Conservation (phyloP, 2,888 invertebrate species). For the Rhagophthalmus giganteus region DNA sequence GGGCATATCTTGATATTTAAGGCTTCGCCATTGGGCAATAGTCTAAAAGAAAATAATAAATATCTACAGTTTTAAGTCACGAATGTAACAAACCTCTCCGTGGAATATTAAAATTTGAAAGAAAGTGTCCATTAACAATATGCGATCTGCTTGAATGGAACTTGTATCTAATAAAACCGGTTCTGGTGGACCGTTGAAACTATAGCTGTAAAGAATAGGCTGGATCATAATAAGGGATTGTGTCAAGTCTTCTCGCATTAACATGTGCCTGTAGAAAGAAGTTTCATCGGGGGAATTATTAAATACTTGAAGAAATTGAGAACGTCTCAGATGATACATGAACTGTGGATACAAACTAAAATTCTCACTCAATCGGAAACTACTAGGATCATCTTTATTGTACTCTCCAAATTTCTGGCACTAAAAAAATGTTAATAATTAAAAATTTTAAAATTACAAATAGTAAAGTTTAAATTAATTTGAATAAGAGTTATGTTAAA, state of each 20-base stretch:
- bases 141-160: constrained; percentile 95
- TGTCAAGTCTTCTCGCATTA: constrained; percentile 95
- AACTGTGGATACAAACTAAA: constrained; percentile 99
- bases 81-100: constrained; percentile 73
- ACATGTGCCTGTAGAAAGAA: constrained; percentile 97
- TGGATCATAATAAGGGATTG: constrained; percentile 99
- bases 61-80: no score
- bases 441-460: no score
- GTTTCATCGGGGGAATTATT: constrained; percentile 99
- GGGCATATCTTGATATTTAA: constrained; percentile 94
- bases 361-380: constrained; percentile 93
- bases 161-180: constrained; percentile 97
- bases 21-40: constrained; percentile 95
- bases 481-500: no score
- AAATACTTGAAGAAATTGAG: constrained; percentile 98
- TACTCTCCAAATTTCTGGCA: constrained; percentile 99
- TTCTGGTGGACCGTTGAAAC: constrained; percentile 96
- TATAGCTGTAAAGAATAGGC: constrained; percentile 97
- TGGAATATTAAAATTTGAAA: constrained; percentile 99
- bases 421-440: constrained; percentile 58
- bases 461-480: no score
- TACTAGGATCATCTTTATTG: constrained; percentile 94
- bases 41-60: no score
- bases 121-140: constrained; percentile 99
- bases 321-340: constrained; percentile 98